Conservation (phyloP, 1,140 invertebrate genomes). For the Dendroctonus valens region DNA sequence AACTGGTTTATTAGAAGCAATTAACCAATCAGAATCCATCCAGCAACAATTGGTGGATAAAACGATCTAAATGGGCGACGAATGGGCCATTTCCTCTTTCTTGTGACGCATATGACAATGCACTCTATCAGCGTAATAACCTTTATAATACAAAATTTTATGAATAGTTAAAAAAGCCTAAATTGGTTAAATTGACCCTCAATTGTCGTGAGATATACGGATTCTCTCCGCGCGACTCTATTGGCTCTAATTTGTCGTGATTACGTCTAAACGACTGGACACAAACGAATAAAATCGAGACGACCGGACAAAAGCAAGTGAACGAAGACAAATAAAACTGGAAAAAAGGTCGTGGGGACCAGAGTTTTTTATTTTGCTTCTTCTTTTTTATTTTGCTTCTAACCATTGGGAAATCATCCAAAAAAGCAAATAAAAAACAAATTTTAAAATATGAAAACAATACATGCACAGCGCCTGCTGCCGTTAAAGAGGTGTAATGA, state of each 20-base stretch:
- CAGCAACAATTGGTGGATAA: not conserved
- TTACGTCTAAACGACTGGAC: slow-evolving; percentile 23
- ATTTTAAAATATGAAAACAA: no score
- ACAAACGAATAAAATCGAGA: slow-evolving; percentile 19
- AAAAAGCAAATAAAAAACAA: no score
- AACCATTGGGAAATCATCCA: not conserved
- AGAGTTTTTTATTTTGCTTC: slow-evolving; percentile 13
- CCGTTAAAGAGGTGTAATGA: not conserved
- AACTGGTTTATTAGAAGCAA: no score
- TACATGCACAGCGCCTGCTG: not conserved
- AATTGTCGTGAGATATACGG: slow-evolving; percentile 25
- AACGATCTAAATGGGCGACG: not conserved
- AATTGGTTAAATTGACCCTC: slow-evolving; percentile 27
- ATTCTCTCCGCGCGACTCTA: slow-evolving; percentile 11
- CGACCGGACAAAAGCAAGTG: slow-evolving; percentile 13
- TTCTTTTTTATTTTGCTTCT: no score
- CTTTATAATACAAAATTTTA: slow-evolving; percentile 30
- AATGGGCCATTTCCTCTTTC: slow-evolving; percentile 15
- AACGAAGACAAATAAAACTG: slow-evolving; percentile 10
- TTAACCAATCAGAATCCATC: not conserved
- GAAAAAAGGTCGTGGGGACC: slow-evolving; percentile 12
- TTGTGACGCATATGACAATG: slow-evolving; percentile 28
- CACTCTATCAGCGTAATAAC: slow-evolving; percentile 29
- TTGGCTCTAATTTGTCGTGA: slow-evolving; percentile 28
- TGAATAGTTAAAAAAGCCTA: slow-evolving; percentile 26